phyloP scores from a whole-genome alignment of 2,888 invertebrate species.

The Cerastis rubricosa region DNA sequence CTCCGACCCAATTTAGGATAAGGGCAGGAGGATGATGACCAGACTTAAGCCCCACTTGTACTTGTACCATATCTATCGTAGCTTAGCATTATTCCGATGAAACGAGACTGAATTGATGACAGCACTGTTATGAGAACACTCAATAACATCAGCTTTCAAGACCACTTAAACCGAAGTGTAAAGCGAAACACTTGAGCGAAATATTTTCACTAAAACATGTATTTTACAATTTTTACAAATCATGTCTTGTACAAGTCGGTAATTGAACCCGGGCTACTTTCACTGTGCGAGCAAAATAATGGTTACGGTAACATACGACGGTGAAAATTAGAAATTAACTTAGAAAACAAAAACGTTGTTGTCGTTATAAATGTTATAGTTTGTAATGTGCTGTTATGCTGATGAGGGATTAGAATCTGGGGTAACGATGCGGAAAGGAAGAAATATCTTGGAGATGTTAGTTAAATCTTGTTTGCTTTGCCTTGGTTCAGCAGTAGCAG shows the following conservation, averaged over 20 bases:
- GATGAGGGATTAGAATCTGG: constrained; percentile 39
- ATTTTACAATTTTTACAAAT: constrained; percentile 65
- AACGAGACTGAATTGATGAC: constrained; percentile 27
- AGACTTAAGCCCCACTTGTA: background rate
- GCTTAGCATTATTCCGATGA: background rate
- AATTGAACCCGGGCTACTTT: constrained; percentile 75
- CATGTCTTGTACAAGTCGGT: constrained; percentile 55
- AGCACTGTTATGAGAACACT: constrained; percentile 42
- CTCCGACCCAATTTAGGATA: background rate
- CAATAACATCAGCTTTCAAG: constrained; percentile 48
- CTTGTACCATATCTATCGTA: background rate
- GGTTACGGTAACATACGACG: constrained; percentile 77
- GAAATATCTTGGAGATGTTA: constrained; percentile 17
- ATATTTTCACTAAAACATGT: constrained; percentile 51
- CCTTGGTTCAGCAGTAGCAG: background rate
- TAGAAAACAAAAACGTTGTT: constrained; percentile 69
- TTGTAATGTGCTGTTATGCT: constrained; percentile 47
- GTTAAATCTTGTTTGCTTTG: constrained; percentile 13
- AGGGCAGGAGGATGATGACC: background rate
- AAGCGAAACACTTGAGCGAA: constrained; percentile 41
- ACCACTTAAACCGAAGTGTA: constrained; percentile 38
- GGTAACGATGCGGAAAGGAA: constrained; percentile 13
- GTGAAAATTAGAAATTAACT: constrained; percentile 84
- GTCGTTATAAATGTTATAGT: constrained; percentile 50
- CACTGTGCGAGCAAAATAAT: constrained; percentile 81